Evolutionary conservation across 2,797 vertebrate genomes (phyloP).

Genomic region (Synaphobranchus kaupii): DNA sequence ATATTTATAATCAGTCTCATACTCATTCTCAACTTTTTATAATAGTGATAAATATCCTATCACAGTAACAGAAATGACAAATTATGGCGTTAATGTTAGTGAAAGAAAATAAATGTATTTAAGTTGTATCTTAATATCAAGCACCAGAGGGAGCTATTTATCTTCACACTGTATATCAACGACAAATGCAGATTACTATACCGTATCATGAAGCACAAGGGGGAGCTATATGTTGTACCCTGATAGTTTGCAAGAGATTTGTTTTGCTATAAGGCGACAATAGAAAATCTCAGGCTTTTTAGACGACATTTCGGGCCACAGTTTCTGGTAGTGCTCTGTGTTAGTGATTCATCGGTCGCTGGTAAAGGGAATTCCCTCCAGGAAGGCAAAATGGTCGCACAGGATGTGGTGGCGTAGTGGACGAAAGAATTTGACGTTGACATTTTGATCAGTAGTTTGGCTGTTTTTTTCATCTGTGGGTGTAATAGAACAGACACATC

Average conservation of each 20-base stretch:
- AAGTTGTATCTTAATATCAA: not conserved
- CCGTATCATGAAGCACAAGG: constrained; percentile 14
- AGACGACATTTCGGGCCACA: constrained; percentile 59
- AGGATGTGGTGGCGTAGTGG: not conserved
- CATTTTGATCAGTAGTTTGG: not conserved
- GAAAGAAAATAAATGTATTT: not conserved
- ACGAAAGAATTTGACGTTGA: not conserved
- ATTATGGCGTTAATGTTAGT: not conserved
- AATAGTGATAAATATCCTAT: not conserved
- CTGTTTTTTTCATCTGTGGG: not conserved
- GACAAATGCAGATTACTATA: constrained; percentile 39
- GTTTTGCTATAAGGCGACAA: too few species aligned
- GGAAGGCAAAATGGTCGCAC: not conserved
- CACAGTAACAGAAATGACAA: not conserved
- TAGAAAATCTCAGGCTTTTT: constrained; percentile 34
- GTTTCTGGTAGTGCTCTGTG: constrained; percentile 63
- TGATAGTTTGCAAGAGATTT: constrained; percentile 33
- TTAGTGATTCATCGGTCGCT: constrained; percentile 43
- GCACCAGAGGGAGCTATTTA: constrained; percentile 10
- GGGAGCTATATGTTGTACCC: constrained; percentile 27
- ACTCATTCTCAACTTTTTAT: not conserved
- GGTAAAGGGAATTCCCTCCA: constrained; percentile 62
- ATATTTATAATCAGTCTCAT: not conserved
- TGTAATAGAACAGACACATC: not conserved
- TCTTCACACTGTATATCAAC: not conserved